phyloP scores from a whole-genome alignment of 2,113 vertebrate species.

The Glareola pratincola region DNA sequence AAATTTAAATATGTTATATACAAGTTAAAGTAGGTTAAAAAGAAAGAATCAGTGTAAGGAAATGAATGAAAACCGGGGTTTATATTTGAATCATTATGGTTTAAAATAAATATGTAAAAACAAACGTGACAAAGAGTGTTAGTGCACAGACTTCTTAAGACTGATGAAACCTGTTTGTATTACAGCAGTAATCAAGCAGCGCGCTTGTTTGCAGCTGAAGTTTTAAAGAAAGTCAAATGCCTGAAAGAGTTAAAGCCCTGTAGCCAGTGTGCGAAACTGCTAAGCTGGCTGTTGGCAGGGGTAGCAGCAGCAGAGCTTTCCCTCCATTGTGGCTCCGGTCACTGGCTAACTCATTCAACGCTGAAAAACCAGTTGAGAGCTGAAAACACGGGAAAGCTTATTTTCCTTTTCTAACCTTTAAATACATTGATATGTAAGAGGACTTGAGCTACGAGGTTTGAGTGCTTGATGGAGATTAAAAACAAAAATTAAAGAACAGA shows the following conservation, averaged over 20 bases:
- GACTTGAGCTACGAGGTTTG: not conserved
- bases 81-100: not conserved
- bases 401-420: not conserved
- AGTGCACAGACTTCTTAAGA: not conserved
- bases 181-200: not conserved
- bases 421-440: not conserved
- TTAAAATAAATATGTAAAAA: not conserved
- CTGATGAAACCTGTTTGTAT: not conserved
- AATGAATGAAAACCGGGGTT: not conserved
- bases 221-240: not conserved
- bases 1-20: not conserved
- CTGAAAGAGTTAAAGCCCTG: conserved; percentile 49
- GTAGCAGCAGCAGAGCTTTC: not conserved
- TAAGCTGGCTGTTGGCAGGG: conserved; percentile 39
- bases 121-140: not conserved
- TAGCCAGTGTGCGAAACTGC: conserved; percentile 1
- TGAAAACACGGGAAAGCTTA: not conserved
- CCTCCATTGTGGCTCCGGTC: not conserved
- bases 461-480: not conserved
- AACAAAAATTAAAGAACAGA: not conserved
- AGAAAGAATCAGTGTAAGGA: not conserved
- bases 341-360: conserved; percentile 22
- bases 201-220: not conserved
- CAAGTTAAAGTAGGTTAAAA: not conserved
- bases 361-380: not conserved